These are phyloP conservation scores for Probaryconus sp. DNA, from an alignment of 1,140 invertebrate genomes.

Conservation along the genomic window DNA sequence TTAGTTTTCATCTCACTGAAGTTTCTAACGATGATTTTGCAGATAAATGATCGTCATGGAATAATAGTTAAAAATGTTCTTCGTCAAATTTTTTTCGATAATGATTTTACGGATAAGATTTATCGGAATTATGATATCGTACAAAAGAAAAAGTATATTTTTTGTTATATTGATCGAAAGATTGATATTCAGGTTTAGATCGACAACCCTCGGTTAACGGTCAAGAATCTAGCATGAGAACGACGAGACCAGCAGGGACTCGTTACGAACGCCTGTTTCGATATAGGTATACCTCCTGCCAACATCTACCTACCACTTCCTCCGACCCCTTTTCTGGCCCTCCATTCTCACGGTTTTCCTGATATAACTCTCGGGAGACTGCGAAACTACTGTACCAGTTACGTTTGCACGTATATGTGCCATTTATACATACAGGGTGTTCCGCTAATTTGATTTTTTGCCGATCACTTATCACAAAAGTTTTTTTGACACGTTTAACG, in stretches of 20 bases:
- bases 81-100: too few species aligned
- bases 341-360: constrained; percentile 54
- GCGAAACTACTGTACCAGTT: constrained; percentile 42
- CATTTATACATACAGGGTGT: background rate
- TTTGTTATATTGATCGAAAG: too few species aligned
- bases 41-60: too few species aligned
- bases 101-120: too few species aligned
- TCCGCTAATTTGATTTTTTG: constrained; percentile 24
- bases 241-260: constrained; percentile 62
- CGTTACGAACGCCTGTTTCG: constrained; percentile 62
- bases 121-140: too few species aligned
- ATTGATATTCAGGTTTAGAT: too few species aligned
- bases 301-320: constrained; percentile 34
- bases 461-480: constrained; percentile 9
- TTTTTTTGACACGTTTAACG: constrained; percentile 13
- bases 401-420: constrained; percentile 17
- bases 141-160: too few species aligned
- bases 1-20: too few species aligned
- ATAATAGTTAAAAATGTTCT: too few species aligned
- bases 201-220: constrained; percentile 15
- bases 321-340: constrained; percentile 35
- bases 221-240: constrained; percentile 54
- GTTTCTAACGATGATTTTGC: too few species aligned
- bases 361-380: constrained; percentile 61
- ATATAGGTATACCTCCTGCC: constrained; percentile 61